Conservation (phyloP, 2,113 vertebrate genomes). For the Sinocyclocheilus anophthalmus region DNA sequence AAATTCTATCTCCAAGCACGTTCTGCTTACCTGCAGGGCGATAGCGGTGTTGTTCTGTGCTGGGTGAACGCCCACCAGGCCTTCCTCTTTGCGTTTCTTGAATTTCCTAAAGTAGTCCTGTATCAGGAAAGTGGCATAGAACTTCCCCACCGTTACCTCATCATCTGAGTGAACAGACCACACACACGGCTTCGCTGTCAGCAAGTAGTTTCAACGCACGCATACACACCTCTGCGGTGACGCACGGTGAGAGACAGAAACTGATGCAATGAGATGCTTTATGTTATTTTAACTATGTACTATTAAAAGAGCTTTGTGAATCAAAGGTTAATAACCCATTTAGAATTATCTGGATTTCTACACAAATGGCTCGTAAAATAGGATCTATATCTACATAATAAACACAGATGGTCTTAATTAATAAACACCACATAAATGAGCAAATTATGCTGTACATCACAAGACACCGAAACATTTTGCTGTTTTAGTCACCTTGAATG, state of each 20-base stretch:
- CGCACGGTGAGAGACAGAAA: slow-evolving; percentile 46
- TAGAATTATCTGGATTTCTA: background rate
- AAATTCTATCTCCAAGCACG: background rate
- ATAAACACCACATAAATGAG: background rate
- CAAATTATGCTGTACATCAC: background rate
- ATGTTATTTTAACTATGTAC: background rate
- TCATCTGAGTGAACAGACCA: slow-evolving; percentile 99
- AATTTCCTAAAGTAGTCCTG: slow-evolving; percentile 99
- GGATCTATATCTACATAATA: background rate
- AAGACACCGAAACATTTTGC: background rate
- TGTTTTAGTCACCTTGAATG: background rate
- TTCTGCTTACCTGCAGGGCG: slow-evolving; percentile 91
- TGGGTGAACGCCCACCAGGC: slow-evolving; percentile 93
- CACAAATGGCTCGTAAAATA: slow-evolving; percentile 15
- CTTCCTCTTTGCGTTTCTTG: slow-evolving; percentile 99
- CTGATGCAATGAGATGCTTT: slow-evolving; percentile 13
- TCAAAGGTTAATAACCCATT: background rate
- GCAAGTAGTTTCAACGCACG: slow-evolving; percentile 71
- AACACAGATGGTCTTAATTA: background rate
- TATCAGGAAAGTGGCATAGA: slow-evolving; percentile 99
- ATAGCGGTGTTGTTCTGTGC: slow-evolving; percentile 92
- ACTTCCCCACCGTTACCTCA: slow-evolving; percentile 99
- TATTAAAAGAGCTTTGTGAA: background rate
- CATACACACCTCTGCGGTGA: background rate
- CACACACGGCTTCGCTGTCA: slow-evolving; percentile 96